A percentile compares a stretch with the other conserved stretches of the same genome.
phyloP scores from a whole-genome alignment of 2,888 invertebrate species.

The Papilio elwesi region DNA sequence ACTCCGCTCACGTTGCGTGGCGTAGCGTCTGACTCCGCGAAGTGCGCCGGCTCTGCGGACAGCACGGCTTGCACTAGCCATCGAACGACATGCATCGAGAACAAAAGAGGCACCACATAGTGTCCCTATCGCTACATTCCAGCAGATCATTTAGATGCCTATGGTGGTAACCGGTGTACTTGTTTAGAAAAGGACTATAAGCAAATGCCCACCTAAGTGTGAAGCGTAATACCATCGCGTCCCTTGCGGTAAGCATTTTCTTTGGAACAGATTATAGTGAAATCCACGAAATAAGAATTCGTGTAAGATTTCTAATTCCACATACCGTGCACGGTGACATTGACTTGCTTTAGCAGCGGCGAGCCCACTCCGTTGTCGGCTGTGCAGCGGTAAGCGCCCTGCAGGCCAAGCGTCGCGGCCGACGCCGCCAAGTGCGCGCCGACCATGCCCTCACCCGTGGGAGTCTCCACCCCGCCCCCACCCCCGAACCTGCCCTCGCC shows the following conservation, averaged over 20 bases:
- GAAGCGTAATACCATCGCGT: no score
- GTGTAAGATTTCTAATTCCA: slow-evolving; percentile 17
- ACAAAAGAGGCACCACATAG: no score
- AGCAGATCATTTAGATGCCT: no score
- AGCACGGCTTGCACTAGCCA: not conserved
- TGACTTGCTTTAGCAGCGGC: slow-evolving; percentile 91
- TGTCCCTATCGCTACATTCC: no score
- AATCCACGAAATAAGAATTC: no score
- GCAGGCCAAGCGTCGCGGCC: slow-evolving; percentile 87
- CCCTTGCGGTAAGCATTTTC: no score
- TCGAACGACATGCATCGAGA: not conserved
- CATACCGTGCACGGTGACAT: slow-evolving; percentile 91
- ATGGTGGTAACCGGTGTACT: no score
- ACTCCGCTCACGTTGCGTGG: slow-evolving; percentile 82
- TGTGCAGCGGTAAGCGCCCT: slow-evolving; percentile 92
- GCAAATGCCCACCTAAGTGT: no score
- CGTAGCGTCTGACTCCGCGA: slow-evolving; percentile 82
- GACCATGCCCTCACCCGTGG: slow-evolving; percentile 42
- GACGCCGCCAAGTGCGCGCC: slow-evolving; percentile 86
- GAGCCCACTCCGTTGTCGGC: slow-evolving; percentile 93
- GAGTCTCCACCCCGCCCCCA: slow-evolving; percentile 45
- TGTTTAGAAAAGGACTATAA: no score
- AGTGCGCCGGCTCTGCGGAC: slow-evolving; percentile 88
- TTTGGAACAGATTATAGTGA: no score
- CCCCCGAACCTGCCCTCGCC: slow-evolving; percentile 42